Evolutionary conservation across 2,797 vertebrate species (phyloP), one percentile per base, ranked within the genome.

Genomic region (Aulostomus chinensis): DNA sequence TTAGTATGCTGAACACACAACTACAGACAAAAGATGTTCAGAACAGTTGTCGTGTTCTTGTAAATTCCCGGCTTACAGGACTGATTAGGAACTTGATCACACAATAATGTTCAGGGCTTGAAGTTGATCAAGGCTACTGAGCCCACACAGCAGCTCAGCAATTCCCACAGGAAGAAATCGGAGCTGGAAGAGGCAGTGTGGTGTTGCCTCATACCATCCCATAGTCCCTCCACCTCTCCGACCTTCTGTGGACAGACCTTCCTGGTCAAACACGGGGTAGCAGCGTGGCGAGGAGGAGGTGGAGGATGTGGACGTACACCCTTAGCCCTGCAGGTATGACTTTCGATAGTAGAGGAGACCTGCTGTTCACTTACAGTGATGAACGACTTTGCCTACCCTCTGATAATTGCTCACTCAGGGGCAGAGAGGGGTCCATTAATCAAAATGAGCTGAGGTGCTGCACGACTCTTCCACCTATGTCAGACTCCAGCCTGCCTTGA

Each of bases 361-460:
- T 57, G 73, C 75, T 78, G 79, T 80, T 78, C 77, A 20, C 65
- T 79, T 85, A 88, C 87, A 88, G 85, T 92, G 91, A 93, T 91
- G 84, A 91, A 93, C 80, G 91, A 91, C 85, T 83, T 74, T 79
- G 84, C 88, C 85, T 84, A 85, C 83, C 84, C 84, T 87, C 83
- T 89, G 88, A 93, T 92, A 92, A 92, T 92, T 92, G 89, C 88
- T 92, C 91, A 92, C 88, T 92, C 90, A 90, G 90, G 85, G 86
- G 87, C 86, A 88, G 86, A 87, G 86, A 88, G 83, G 85, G 89
- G 88, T 90, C 86, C 88, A 92, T 93, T 91, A 88, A 92, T 92
- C 91, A 93, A 92, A 90, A 88, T 78, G 78, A 88, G 83, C 66
- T 4, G 58, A 85, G 77, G 73, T 76, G 72, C 85, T 73, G 64